Conservation (phyloP, 2,113 vertebrate species). For the Chiloscyllium plagiosum region DNA sequence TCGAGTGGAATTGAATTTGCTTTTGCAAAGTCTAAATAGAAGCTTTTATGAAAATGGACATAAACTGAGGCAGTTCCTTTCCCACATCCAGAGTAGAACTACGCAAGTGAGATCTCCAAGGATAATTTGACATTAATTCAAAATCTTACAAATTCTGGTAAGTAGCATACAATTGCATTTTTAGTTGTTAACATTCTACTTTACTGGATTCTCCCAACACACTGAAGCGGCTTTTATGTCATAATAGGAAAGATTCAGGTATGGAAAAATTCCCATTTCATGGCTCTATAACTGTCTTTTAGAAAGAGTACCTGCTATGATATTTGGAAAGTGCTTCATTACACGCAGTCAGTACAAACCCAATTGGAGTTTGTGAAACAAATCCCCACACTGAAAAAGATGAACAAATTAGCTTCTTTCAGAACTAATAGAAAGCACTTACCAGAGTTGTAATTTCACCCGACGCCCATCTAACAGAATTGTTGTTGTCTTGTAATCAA, state of each 20-base stretch:
- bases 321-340: constrained; percentile 19
- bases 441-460: constrained; percentile 81
- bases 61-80: background rate
- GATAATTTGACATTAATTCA: background rate
- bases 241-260: background rate
- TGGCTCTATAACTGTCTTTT: background rate
- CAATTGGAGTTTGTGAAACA: background rate
- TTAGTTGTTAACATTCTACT: background rate
- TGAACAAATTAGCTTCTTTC: background rate
- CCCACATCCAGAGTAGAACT: background rate
- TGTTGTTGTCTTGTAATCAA: constrained; percentile 77
- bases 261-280: background rate
- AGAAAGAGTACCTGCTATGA: background rate
- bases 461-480: constrained; percentile 75
- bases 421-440: constrained; percentile 39
- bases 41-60: background rate
- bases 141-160: background rate
- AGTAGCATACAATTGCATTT: background rate
- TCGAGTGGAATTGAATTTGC: background rate
- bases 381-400: background rate
- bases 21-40: background rate
- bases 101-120: background rate
- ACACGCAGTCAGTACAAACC: background rate
- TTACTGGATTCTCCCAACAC: background rate
- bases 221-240: background rate